Evolutionary conservation across 2,888 invertebrate genomes (phyloP), one percentile per base, ranked within the genome.

Genomic region (Polydrusus cervinus): DNA sequence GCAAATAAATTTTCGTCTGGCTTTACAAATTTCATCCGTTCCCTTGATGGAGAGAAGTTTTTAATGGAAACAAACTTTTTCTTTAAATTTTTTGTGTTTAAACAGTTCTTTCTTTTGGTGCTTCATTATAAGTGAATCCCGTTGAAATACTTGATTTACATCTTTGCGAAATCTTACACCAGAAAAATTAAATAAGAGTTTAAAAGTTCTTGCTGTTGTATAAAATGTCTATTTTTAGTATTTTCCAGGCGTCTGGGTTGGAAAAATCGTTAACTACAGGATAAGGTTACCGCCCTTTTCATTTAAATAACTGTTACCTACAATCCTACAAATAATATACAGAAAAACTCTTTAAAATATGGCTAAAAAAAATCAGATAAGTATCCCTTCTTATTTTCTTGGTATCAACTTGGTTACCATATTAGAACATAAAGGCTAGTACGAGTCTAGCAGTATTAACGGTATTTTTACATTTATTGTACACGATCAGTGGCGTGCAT

Each of bases 21-120:
- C 61, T 74, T 66, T 74, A 62, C 34, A 62, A 74, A 68, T 40
- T 67, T 74, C 43, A 49, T 53, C 67, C 49, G 62, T 74, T 74
- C 51, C 47, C 60, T 49, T 20, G 67, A 53, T 49, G 67, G 18
- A 73, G 62, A 68, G 51, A 74, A 62, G 11, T 67, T 34, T 67
- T 71, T 53, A 74, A 74, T 68, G 73, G 57, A 74, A 68, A 61
- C 73, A 74, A 74, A 74, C 68, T 74, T 74, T 73, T 73, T 53
- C 47, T 53, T 18, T 18, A 34, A 71, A 57, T 72, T 66, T 57
- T 64, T 61, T 51, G 57, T 67, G 60, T 67, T 73, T 66, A 67
- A 57, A 72, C 51, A 62, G 71, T 71, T 53, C 60, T 70, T 61
- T 51, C 51, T 51, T 51, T 34, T 67, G 30, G 53, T 13, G 53